Evolutionary conservation across 2,888 invertebrate species (phyloP).

Genomic region (Silvanus unidentatus): DNA sequence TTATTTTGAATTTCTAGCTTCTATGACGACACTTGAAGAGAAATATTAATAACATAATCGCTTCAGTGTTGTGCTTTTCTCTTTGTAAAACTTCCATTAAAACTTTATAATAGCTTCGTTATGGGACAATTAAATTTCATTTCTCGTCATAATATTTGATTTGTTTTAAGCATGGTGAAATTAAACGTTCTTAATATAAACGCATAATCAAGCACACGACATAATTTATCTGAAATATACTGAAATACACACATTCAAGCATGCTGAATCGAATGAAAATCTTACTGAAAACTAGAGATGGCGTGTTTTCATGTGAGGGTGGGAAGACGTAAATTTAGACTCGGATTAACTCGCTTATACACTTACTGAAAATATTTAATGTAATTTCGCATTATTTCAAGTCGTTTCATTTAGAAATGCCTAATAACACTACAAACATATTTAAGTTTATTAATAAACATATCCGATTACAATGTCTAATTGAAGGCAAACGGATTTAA

Average conservation of each 20-base stretch:
- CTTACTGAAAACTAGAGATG: constrained; percentile 32
- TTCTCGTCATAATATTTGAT: not conserved
- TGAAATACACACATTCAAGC: constrained; percentile 2
- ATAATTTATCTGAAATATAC: too few species aligned
- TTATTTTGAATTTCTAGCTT: too few species aligned
- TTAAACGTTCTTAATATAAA: too few species aligned
- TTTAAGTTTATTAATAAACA: constrained; percentile 12
- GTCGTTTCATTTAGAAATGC: constrained; percentile 25
- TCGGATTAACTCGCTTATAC: constrained; percentile 40
- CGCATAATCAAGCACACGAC: too few species aligned
- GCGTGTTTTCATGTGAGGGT: constrained; percentile 40
- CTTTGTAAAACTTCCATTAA: too few species aligned
- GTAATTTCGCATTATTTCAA: constrained; percentile 41
- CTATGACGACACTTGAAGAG: too few species aligned
- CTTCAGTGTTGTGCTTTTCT: too few species aligned
- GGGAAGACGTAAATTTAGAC: constrained; percentile 45
- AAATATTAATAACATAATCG: too few species aligned
- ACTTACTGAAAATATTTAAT: constrained; percentile 41
- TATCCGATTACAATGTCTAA: constrained; percentile 8
- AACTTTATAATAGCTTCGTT: too few species aligned
- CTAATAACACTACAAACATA: constrained; percentile 5
- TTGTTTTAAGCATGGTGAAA: too few species aligned
- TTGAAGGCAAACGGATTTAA: too few species aligned
- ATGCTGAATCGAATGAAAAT: constrained; percentile 15
- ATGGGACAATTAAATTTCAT: not conserved